A percentile compares a stretch with the other conserved stretches of the same genome.
These are phyloP conservation scores for Crocallis elinguaria DNA, from an alignment of 2,888 invertebrate species.

Conservation along the genomic window DNA sequence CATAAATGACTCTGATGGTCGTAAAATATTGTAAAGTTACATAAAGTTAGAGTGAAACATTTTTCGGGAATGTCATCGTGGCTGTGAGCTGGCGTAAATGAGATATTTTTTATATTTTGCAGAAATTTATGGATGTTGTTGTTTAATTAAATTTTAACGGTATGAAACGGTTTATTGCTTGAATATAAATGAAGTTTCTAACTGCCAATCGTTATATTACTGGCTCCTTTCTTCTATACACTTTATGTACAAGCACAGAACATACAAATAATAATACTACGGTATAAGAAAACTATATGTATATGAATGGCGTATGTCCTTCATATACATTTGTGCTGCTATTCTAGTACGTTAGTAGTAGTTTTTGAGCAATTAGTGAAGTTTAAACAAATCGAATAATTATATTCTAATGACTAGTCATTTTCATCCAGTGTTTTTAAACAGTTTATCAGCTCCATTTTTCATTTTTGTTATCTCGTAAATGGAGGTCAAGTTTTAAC, in stretches of 20 bases:
- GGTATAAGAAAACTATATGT: too few species aligned
- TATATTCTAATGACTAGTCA: too few species aligned
- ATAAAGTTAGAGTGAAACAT: conserved; percentile 34
- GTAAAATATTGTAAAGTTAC: conserved; percentile 38
- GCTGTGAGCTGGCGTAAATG: conserved; percentile 26
- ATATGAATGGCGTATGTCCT: too few species aligned
- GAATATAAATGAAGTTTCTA: conserved; percentile 1
- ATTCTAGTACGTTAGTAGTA: too few species aligned
- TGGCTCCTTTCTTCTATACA: not conserved
- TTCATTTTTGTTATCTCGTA: too few species aligned
- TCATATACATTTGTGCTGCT: too few species aligned
- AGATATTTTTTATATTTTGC: conserved; percentile 21
- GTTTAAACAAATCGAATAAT: too few species aligned
- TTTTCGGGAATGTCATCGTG: conserved; percentile 26
- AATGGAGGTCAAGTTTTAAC: too few species aligned
- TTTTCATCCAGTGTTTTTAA: too few species aligned
- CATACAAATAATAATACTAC: too few species aligned
- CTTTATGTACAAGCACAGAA: not conserved
- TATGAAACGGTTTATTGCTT: conserved; percentile 4
- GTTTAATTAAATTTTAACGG: conserved; percentile 19
- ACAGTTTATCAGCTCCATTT: too few species aligned
- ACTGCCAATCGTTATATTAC: not conserved
- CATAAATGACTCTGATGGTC: conserved; percentile 36
- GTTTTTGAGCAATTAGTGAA: too few species aligned
- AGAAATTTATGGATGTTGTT: conserved; percentile 18